Percentiles rank a stretch among this genome's conserved stretches.
phyloP scores from a whole-genome alignment of 2,888 invertebrate genomes.

The Ceramica pisi region DNA sequence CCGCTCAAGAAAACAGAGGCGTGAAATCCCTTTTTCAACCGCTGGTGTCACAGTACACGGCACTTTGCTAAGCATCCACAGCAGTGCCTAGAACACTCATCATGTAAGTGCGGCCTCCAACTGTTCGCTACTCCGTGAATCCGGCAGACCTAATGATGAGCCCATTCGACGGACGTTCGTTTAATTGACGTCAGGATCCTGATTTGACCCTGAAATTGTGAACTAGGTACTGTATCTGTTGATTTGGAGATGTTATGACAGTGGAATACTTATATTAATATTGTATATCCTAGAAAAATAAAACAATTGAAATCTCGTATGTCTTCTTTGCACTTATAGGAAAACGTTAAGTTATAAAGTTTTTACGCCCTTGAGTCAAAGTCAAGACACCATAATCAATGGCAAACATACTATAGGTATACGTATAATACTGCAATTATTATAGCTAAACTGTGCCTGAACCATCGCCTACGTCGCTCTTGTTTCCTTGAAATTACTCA shows the following conservation, averaged over 20 bases:
- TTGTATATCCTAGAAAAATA: not conserved
- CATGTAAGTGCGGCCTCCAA: constrained; percentile 26
- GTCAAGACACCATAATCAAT: not conserved
- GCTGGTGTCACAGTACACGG: not conserved
- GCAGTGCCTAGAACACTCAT: not conserved
- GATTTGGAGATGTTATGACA: not conserved
- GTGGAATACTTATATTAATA: not conserved
- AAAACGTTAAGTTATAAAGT: not conserved
- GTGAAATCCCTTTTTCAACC: not conserved
- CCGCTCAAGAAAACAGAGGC: not conserved
- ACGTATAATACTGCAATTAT: constrained; percentile 7
- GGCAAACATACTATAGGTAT: not conserved
- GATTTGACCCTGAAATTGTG: constrained; percentile 45
- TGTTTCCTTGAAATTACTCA: constrained; percentile 46
- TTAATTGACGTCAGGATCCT: constrained; percentile 59
- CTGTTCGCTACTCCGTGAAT: constrained; percentile 36
- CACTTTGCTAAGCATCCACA: not conserved
- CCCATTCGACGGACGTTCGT: constrained; percentile 62
- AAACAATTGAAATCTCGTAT: not conserved
- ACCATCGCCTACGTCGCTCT: constrained; percentile 19
- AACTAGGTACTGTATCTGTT: not conserved
- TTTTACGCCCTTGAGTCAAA: constrained; percentile 4
- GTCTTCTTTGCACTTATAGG: not conserved
- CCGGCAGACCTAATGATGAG: constrained; percentile 64
- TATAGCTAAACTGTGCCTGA: constrained; percentile 20